These are phyloP conservation scores for Thamnophis elegans DNA, from an alignment of 2,797 vertebrate genomes.

Conservation along the genomic window DNA sequence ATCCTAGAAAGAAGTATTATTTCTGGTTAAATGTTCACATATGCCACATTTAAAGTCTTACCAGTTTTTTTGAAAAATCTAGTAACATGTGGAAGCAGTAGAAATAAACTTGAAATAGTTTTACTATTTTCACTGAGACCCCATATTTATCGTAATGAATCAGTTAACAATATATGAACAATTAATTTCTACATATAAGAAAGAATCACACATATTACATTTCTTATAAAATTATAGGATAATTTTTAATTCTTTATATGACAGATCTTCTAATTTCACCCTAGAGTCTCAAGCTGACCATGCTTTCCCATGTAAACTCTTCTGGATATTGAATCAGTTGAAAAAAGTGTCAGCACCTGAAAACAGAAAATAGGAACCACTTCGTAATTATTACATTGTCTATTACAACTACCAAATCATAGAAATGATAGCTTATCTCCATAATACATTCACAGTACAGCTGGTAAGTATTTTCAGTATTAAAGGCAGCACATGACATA, in stretches of 20 bases:
- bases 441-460: background rate
- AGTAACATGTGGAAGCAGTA: background rate
- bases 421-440: background rate
- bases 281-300: background rate
- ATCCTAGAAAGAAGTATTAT: background rate
- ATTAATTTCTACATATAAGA: background rate
- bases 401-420: background rate
- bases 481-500: background rate
- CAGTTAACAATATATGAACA: background rate
- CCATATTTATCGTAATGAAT: background rate
- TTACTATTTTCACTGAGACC: background rate
- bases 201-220: background rate
- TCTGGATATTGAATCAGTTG: background rate
- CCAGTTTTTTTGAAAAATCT: background rate
- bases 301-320: background rate
- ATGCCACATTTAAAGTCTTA: background rate
- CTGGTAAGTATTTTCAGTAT: background rate
- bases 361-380: background rate
- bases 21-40: background rate
- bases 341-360: background rate
- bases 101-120: background rate
- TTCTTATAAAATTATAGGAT: background rate
- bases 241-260: background rate
- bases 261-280: background rate
- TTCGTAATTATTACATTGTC: background rate